Base-by-base conservation (phyloP, 2,888 invertebrate genomes). In the Geotrupes spiniger region DNA sequence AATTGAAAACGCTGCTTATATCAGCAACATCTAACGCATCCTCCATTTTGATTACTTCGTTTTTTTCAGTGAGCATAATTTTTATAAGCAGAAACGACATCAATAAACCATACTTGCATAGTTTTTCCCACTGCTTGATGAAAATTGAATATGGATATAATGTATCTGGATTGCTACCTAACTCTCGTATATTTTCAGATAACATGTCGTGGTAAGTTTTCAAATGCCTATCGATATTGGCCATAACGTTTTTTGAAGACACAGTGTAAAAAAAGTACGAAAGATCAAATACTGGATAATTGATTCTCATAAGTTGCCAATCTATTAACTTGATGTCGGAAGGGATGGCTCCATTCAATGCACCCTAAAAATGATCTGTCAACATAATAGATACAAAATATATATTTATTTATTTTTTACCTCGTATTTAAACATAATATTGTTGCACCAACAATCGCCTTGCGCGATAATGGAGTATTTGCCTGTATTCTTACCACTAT, bases 121-220 rank as follows among this genome's bases (percentile, higher is more conserved):
- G 66, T 45, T 50, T 51, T 5, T 55, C 37, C 31, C 67, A 42
- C 16, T 69, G 67, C 31, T 60, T 45, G 5, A 44, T n/a, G 4
- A 68, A 43, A 11, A 45, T 50, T 4, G 58, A 55, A 14, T 52
- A 59, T 0, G 69, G 63, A 47, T 64, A 66, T n/a, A 65, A 39
- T 11, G 51, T 47, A 2, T 58, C 46, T 3, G 61, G 51, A 48
- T 66, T 59, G 9, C 61, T 54, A 9, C 58, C 60, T n/a, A 61
- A 59, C 38, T 53, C 44, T 27, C 26, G 25, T 1, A 66, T 51
- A 39, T 44, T 48, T 2, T 54, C 53, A 2, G 53, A 52, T 15
- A 70, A 48, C 1, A 62, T 54, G 15, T 61, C 45, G 49, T 69
- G 57, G 51, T 70, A 70, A 8, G 33, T 17, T 9, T 38, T 44